phyloP scores from a whole-genome alignment of 2,888 invertebrate species.

The Seira sanloemensis region DNA sequence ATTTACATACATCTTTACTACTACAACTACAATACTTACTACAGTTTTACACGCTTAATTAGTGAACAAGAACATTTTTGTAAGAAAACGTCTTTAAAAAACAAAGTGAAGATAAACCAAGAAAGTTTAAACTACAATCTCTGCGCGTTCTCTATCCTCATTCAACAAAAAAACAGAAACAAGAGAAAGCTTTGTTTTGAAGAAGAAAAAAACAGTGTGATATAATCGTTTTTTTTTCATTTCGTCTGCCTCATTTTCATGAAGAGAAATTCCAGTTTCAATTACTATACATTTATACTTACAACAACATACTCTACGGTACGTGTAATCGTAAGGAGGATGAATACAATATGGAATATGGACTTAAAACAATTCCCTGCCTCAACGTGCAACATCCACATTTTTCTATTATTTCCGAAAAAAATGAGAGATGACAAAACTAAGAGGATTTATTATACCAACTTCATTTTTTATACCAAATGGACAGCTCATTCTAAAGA shows the following conservation, averaged over 20 bases:
- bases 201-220: constrained; percentile 59
- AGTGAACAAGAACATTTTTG: constrained; percentile 7
- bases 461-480: constrained; percentile 4
- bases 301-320: constrained; percentile 6
- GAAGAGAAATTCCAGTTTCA: constrained; percentile 8
- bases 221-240: constrained; percentile 57
- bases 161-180: background rate
- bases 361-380: background rate
- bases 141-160: no score
- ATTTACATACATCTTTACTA: constrained; percentile 34
- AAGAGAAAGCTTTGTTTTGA: constrained; percentile 3
- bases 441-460: background rate
- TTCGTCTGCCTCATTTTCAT: constrained; percentile 56
- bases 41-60: constrained; percentile 22
- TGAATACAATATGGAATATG: background rate
- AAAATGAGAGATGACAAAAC: background rate
- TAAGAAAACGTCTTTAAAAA: background rate
- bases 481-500: constrained; percentile 1
- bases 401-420: background rate
- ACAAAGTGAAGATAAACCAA: no score
- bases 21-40: constrained; percentile 27
- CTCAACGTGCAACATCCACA: background rate
- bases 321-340: background rate
- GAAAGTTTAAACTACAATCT: background rate
- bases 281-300: background rate